Percentiles rank a stretch among this genome's conserved stretches.
Conservation (phyloP, 53 echinoderm and acorn worm genomes). For the Paracentrotus lividus region DNA sequence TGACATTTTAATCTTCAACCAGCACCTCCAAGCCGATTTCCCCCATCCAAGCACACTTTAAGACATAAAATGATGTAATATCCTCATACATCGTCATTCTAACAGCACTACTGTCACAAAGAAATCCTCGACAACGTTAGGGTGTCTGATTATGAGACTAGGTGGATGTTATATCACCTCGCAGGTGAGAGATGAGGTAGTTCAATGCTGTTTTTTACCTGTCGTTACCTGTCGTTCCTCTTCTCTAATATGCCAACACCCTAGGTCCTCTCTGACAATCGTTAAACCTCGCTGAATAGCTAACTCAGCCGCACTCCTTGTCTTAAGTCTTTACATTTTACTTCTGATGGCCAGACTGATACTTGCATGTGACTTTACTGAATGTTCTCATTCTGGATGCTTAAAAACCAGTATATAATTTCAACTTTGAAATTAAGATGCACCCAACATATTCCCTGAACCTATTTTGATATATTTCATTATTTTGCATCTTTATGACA, state of each 20-base stretch:
- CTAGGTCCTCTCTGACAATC: constrained; percentile 47
- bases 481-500: no score
- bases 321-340: neutral
- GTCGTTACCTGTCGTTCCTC: constrained; percentile 45
- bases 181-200: constrained; percentile 50
- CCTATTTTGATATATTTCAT: no score
- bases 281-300: neutral
- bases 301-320: neutral
- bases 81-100: neutral
- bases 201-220: constrained; percentile 43
- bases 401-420: no score
- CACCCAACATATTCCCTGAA: no score
- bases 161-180: constrained; percentile 24
- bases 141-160: constrained; percentile 41
- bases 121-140: neutral
- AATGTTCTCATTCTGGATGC: neutral
- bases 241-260: constrained; percentile 2
- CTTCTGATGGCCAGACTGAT: neutral
- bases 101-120: neutral
- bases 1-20: neutral
- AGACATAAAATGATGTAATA: neutral
- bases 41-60: neutral
- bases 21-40: neutral
- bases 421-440: no score
- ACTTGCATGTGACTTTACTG: neutral